Evolutionary conservation across 2,797 vertebrate species (phyloP).

Genomic region (Hippopotamyrus pictus): DNA sequence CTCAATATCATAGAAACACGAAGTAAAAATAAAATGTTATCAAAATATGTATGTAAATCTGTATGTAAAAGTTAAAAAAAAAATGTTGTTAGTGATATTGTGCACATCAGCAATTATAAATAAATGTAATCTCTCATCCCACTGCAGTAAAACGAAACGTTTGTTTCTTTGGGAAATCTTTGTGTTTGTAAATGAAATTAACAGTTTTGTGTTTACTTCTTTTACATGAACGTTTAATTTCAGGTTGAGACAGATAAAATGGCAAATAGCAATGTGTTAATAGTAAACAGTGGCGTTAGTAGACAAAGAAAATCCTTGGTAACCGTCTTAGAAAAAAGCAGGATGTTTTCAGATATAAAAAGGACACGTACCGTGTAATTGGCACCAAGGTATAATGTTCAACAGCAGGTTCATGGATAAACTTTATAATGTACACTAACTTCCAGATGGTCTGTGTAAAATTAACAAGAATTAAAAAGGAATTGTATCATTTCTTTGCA

Average conservation of each 20-base stretch:
- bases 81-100: background rate
- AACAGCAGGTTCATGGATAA: background rate
- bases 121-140: background rate
- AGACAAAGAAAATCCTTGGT: background rate
- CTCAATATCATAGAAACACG: background rate
- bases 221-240: background rate
- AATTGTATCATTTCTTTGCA: background rate
- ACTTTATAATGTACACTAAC: background rate
- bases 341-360: background rate
- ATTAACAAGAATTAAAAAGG: background rate
- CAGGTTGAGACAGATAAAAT: background rate
- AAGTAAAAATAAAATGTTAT: background rate
- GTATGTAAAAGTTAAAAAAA: background rate
- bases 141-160: background rate
- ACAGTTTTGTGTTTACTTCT: background rate
- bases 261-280: background rate
- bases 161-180: background rate
- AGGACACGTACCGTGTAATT: background rate
- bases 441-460: constrained; percentile 1
- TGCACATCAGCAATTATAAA: background rate
- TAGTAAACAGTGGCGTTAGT: background rate
- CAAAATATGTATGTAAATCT: background rate
- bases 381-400: background rate
- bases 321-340: background rate
- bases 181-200: background rate